Evolutionary conservation across 2,113 vertebrate genomes (phyloP).

Genomic region (Larimichthys polyactis): DNA sequence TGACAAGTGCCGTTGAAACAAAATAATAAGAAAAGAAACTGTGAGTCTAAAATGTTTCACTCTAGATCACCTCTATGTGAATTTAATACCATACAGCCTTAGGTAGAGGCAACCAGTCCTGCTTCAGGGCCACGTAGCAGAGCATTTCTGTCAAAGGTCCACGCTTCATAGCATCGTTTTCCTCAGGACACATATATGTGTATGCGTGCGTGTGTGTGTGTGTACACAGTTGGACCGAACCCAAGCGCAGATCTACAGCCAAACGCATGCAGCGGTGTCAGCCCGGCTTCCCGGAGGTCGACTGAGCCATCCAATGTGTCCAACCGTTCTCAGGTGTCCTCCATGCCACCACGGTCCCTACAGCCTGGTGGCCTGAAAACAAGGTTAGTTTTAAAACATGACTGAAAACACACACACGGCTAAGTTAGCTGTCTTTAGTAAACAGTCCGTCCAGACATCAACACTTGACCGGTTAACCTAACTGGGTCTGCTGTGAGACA

Average conservation of each 20-base stretch:
- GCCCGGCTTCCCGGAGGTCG: slow-evolving; percentile 50
- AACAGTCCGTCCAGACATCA: slow-evolving; percentile 32
- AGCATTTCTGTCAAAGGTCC: slow-evolving; percentile 66
- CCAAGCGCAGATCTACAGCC: slow-evolving; percentile 49
- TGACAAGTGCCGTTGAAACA: slow-evolving; percentile 37
- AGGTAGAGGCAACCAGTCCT: slow-evolving; percentile 53
- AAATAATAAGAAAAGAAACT: background rate
- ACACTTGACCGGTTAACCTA: slow-evolving; percentile 30
- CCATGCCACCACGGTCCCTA: slow-evolving; percentile 58
- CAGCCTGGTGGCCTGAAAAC: slow-evolving; percentile 48
- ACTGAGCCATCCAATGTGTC: slow-evolving; percentile 56
- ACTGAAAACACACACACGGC: background rate
- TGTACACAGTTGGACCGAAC: slow-evolving; percentile 32
- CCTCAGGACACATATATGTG: slow-evolving; percentile 32
- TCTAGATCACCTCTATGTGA: slow-evolving; percentile 22
- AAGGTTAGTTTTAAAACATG: slow-evolving; percentile 26
- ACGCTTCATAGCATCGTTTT: slow-evolving; percentile 54
- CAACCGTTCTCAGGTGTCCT: slow-evolving; percentile 66
- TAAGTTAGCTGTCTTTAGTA: slow-evolving; percentile 2
- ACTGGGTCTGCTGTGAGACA: background rate
- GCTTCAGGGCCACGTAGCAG: slow-evolving; percentile 60
- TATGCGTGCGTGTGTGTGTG: slow-evolving; percentile 14
- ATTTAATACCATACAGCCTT: slow-evolving; percentile 52
- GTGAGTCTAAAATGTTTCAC: slow-evolving; percentile 12
- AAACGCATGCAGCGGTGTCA: slow-evolving; percentile 48